Evolutionary conservation across 2,797 vertebrate species (phyloP), one percentile per base, ranked within the genome.

Genomic region (Spheniscus humboldti): DNA sequence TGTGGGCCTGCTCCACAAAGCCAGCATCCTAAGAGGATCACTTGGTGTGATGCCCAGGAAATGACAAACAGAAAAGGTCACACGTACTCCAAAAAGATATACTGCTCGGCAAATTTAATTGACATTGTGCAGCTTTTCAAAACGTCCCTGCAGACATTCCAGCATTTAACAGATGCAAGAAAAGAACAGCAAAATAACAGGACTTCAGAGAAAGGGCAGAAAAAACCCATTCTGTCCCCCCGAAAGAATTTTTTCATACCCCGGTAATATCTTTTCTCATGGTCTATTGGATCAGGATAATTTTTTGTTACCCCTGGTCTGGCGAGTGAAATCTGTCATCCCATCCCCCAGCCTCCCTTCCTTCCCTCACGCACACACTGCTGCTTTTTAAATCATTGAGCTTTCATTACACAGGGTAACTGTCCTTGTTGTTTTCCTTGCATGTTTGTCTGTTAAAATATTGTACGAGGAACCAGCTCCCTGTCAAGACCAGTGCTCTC

Each of bases 31-130:
- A 92, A 96, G 98, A 98, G 98, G 98, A 98, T 97, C 80, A 91
- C 96, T 98, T 98, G 98, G 98, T 98, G 97, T 98, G 35, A 43
- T 98, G 98, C 98, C 98, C 98, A 97, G 98, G 98, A 98, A 98
- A 98, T 98, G 98, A 98, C 98, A 98, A 98, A 98, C 98, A 98
- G 97, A 98, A 98, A 98, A 98, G 98, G 98, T 98, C 98, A 98
- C 97, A 97, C 95, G 85, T 97, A 97, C 97, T 98, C 96, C 96
- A 94, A 97, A 98, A 98, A 98, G 98, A 98, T 97, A 98, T 97
- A 98, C 97, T 97, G 97, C 97, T 98, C 59, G 69, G 96, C 78
- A 82, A 98, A 98, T 97, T 96, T 97, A 98, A 98, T 92, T 98
- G 98, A 98, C 98, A 97, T 97, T 97, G 97, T 97, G 97, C 96